Evolutionary conservation across 1,140 invertebrate genomes (phyloP), one percentile per base, ranked within the genome.

Genomic region (Hydropsyche tenuis): DNA sequence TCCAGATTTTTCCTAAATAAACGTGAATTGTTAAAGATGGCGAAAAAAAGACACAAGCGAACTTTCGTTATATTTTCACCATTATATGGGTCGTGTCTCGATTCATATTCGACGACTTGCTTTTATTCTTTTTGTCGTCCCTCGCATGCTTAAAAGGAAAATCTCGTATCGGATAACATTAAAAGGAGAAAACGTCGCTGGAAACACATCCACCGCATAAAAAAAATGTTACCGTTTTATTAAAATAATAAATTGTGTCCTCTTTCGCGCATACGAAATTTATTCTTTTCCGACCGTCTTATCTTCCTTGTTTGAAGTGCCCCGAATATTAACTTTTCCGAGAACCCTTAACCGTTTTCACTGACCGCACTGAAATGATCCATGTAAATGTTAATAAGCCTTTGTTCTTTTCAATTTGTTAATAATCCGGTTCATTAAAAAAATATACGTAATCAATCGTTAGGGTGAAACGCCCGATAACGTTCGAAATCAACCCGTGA

Each of bases 61-160:
- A 70, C 27, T 64, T 71, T 74, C 51, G 68, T 64, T 71, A 65
- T 71, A 74, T 74, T 71, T 71, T 42, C 43, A 60, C 73, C 68
- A 74, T 74, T 74, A 71, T 69, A 25, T 7, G 27, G 45, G 56
- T 53, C 27, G 14, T 18, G 20, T 16, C 68, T 74, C 56, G 73
- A 70, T 70, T 74, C 68, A 53, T 74, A 74, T 74, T 74, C 73
- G 63, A 23, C 30, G 37, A 65, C 37, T 46, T 27, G n/a, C 37
- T 43, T 65, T 23, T 43, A 30, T 46, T 30, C 16, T 27, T 27
- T 71, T 56, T 66, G 60, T 65, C 56, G 25, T 42, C 27, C 18
- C n/a, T 62, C 63, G 68, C 69, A 43, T 43, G 22, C 56, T 70
- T 70, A 22, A 74, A 69, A 22, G 60, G 69, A 53, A 53, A 53